phyloP scores from a whole-genome alignment of 2,888 invertebrate genomes.

The Thera obeliscata region DNA sequence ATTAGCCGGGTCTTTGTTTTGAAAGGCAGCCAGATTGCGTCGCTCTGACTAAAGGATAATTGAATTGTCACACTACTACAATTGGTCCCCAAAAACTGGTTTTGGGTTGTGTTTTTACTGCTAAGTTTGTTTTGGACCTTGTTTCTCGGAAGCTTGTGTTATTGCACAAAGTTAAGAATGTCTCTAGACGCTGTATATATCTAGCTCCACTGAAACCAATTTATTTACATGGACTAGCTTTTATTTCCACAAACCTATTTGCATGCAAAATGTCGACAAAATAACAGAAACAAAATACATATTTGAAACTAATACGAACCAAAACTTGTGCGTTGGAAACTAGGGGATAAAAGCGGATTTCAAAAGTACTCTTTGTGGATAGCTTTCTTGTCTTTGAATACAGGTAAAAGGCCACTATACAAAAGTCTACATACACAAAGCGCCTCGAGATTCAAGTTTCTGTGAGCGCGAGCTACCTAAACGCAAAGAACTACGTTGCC shows the following conservation, averaged over 20 bases:
- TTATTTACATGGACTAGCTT: constrained; percentile 16
- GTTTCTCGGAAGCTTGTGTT: constrained; percentile 27
- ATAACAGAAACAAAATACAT: constrained; percentile 14
- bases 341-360: constrained; percentile 31
- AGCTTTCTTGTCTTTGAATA: constrained; percentile 45
- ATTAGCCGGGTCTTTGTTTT: constrained; percentile 79
- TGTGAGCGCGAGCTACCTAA: constrained; percentile 53
- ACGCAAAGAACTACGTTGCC: constrained; percentile 57
- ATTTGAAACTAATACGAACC: constrained; percentile 14
- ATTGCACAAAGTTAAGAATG: constrained; percentile 28
- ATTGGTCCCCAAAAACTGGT: constrained; percentile 48
- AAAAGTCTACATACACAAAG: constrained; percentile 59
- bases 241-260: constrained; percentile 13
- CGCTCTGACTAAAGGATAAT: constrained; percentile 71
- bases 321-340: constrained; percentile 17
- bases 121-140: constrained; percentile 37
- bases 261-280: constrained; percentile 14
- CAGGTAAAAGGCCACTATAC: constrained; percentile 55
- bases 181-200: neutral
- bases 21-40: constrained; percentile 73
- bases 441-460: constrained; percentile 58
- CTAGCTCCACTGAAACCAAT: constrained; percentile 1
- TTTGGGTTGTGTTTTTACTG: constrained; percentile 44
- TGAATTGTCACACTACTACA: constrained; percentile 70
- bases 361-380: constrained; percentile 39